A percentile compares a stretch with the other conserved stretches of the same genome.
Conservation (phyloP, 2,888 invertebrate genomes). For the Metellina segmentata region DNA sequence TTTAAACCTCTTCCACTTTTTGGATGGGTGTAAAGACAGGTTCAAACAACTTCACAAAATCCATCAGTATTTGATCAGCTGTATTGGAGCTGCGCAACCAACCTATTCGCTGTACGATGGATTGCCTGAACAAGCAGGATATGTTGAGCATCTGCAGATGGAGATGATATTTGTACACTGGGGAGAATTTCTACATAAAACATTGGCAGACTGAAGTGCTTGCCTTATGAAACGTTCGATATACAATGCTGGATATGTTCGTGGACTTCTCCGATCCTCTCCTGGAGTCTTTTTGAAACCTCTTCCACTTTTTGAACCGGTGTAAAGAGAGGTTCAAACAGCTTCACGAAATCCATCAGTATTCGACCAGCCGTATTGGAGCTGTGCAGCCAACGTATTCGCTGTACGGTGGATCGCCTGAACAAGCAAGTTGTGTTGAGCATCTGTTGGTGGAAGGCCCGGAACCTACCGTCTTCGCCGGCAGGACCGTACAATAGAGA, state of each 20-base stretch:
- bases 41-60: slow-evolving; percentile 77
- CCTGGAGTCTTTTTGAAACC: slow-evolving; percentile 78
- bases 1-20: slow-evolving; percentile 75
- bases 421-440: slow-evolving; percentile 80
- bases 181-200: too few relatives aligned
- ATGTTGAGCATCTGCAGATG: slow-evolving; percentile 80
- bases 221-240: too few relatives aligned
- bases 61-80: slow-evolving; percentile 77
- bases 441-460: slow-evolving; percentile 80
- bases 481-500: slow-evolving; percentile 79
- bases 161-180: slow-evolving; percentile 53
- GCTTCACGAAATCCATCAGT: slow-evolving; percentile 77
- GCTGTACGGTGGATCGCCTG: slow-evolving; percentile 79
- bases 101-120: slow-evolving; percentile 78
- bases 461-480: slow-evolving; percentile 78
- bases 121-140: slow-evolving; percentile 80
- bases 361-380: slow-evolving; percentile 76
- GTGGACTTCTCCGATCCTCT: slow-evolving; percentile 78
- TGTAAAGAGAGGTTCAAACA: slow-evolving; percentile 78
- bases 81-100: slow-evolving; percentile 72
- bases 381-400: slow-evolving; percentile 73
- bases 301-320: slow-evolving; percentile 75
- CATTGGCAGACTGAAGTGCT: too few relatives aligned
- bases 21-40: slow-evolving; percentile 78
- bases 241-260: slow-evolving; percentile 77